Evolutionary conservation across 2,113 vertebrate genomes (phyloP).

Genomic region (Cyprinodon brontotheroides): DNA sequence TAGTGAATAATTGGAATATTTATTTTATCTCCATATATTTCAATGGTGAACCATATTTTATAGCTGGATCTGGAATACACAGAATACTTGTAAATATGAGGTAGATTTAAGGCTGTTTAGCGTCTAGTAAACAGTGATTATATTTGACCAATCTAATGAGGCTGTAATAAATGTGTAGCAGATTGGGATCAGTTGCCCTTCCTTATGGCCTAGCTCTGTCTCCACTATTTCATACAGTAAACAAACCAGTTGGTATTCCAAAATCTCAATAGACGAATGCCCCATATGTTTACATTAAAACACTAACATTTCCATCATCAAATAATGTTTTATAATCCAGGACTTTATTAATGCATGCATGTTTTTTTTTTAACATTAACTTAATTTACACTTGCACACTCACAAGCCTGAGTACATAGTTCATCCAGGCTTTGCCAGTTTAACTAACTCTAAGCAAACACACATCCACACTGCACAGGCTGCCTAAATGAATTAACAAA

Average conservation of each 20-base stretch:
- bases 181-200: slow-evolving; percentile 13
- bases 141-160: neutral
- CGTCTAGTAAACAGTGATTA: neutral
- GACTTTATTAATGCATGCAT: slow-evolving; percentile 21
- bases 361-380: slow-evolving; percentile 17
- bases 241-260: slow-evolving; percentile 47
- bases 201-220: slow-evolving; percentile 8
- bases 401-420: slow-evolving; percentile 22
- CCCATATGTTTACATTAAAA: slow-evolving; percentile 50
- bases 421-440: slow-evolving; percentile 21
- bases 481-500: slow-evolving; percentile 64
- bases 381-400: slow-evolving; percentile 44
- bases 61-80: no score
- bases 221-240: slow-evolving; percentile 36
- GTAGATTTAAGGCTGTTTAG: neutral
- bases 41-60: neutral
- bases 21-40: neutral
- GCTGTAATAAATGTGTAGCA: neutral
- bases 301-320: slow-evolving; percentile 54
- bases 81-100: neutral
- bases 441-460: slow-evolving; percentile 26
- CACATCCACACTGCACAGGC: slow-evolving; percentile 13
- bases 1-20: neutral
- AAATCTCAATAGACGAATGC: slow-evolving; percentile 31
- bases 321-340: slow-evolving; percentile 29